Base-by-base conservation (phyloP, 2,888 invertebrate genomes). In the Campoletis raptor region DNA sequence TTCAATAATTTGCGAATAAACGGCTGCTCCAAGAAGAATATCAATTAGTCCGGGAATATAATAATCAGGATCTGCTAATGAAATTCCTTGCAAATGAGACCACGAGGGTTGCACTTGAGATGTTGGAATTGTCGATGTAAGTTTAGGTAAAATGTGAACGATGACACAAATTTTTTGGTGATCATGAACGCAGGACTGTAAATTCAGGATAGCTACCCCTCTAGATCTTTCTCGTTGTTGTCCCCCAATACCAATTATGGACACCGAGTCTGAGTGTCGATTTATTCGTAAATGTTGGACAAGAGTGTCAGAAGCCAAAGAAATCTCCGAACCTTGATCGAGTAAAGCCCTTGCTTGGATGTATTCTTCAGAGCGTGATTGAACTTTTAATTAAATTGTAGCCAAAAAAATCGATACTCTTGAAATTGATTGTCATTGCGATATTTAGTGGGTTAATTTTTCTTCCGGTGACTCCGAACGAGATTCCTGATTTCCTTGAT, bases 41-140 rank as follows among this genome's bases (percentile, higher is more conserved):
- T 85, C 78, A 66, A 87, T 78, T 37, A 24, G 42, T n/a, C n/a
- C 45, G 12, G 83, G 37, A 18, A 36, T 72, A 72, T 66, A 36
- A 57, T 64, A 79, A 37, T 40, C 54, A 36, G 86, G 86, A 64
- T 85, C 86, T 6, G 86, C 84, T 9, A 86, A 84, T n/a, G 45
- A n/a, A 12, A 86, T 67, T n/a, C 74, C 84, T 45, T 61, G 21
- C 9, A 85, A 66, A 64, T 85, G 85, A 15, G 83, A 61, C 83
- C 85, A 85, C 7, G 78, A 67, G 9, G 48, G 21, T 4, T 52
- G 48, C 24, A 83, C 40, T 54, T 42, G 79, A 2, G 36, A 15
- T 15, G 83, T 69, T 9, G 83, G 85, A 10, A 66, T 15, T 45
- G 73, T 77, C 10, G 74, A 74, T 0, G 83, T 83, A 0, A 85